phyloP scores from a whole-genome alignment of 2,113 vertebrate genomes.

The Oceanodroma tethys region DNA sequence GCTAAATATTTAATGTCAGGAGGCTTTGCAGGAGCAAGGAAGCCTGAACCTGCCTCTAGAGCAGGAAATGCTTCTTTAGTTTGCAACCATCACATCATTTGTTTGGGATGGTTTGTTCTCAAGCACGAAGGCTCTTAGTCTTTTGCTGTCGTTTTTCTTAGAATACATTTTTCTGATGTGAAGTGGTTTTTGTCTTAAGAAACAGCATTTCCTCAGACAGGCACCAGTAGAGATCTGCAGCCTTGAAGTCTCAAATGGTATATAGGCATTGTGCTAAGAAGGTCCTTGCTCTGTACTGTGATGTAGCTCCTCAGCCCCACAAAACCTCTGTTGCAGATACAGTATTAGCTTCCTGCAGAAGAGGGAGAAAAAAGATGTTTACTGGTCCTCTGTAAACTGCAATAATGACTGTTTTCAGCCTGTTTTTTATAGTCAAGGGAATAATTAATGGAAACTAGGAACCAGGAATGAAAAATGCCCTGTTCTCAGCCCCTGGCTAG shows the following conservation, averaged over 20 bases:
- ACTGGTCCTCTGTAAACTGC: neutral
- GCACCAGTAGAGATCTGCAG: neutral
- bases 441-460: neutral
- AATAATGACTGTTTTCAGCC: neutral
- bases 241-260: neutral
- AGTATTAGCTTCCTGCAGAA: neutral
- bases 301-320: neutral
- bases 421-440: neutral
- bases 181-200: neutral
- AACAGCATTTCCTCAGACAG: neutral
- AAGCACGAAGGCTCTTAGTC: neutral
- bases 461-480: neutral
- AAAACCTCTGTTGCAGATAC: neutral
- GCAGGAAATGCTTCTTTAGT: neutral
- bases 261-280: neutral
- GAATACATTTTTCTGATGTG: neutral
- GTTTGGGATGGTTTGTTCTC: neutral
- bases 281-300: neutral
- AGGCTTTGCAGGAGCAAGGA: neutral
- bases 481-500: neutral
- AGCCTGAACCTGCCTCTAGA: neutral
- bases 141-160: neutral
- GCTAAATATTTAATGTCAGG: constrained; percentile 30
- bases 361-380: neutral
- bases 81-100: neutral